phyloP scores from a whole-genome alignment of 2,888 invertebrate species.

The Proisotoma minuta region DNA sequence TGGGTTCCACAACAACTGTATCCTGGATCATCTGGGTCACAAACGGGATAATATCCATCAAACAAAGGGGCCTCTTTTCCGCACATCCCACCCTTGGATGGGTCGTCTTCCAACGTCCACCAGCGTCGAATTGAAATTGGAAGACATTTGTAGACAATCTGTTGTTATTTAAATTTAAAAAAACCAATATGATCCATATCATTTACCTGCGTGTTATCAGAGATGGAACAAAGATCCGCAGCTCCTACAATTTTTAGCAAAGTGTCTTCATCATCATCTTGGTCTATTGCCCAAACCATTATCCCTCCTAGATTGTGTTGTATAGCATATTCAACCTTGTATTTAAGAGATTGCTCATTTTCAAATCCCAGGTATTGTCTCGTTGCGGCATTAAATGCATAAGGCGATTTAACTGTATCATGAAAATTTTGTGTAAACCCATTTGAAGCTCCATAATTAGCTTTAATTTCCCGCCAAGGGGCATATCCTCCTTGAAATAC shows the following conservation, averaged over 20 bases:
- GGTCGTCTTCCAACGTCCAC: constrained; percentile 11
- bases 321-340: constrained; percentile 8
- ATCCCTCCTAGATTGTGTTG: constrained; percentile 5
- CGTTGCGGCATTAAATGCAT: neutral
- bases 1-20: neutral
- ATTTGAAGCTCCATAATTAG: neutral
- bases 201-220: neutral
- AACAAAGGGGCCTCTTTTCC: constrained; percentile 11
- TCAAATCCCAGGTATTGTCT: constrained; percentile 8
- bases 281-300: constrained; percentile 15
- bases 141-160: constrained; percentile 8
- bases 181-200: no score
- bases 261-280: constrained; percentile 8
- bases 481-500: constrained; percentile 3
- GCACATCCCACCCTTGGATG: constrained; percentile 15
- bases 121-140: constrained; percentile 11
- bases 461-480: constrained; percentile 6
- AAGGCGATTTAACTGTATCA: constrained; percentile 7
- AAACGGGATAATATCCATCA: constrained; percentile 14
- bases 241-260: neutral
- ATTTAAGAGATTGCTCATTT: neutral
- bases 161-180: neutral
- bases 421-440: neutral
- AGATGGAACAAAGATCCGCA: neutral
- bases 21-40: constrained; percentile 17